Evolutionary conservation across 2,113 vertebrate species (phyloP).

Genomic region (Chionis minor): DNA sequence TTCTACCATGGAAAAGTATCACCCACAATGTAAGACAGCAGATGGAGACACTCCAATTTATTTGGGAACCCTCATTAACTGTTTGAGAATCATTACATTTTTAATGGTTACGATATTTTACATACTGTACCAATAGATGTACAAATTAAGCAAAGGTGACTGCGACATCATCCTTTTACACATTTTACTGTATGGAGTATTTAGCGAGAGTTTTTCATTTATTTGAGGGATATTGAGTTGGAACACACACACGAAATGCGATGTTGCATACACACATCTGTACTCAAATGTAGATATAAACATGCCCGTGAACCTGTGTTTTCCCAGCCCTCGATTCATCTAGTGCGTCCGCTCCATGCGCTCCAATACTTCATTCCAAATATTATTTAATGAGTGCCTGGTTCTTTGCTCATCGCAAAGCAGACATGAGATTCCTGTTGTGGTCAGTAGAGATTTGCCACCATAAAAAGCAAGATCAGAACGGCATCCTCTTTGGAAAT

Average conservation of each 20-base stretch:
- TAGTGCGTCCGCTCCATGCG: background rate
- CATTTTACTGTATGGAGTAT: conserved; percentile 9
- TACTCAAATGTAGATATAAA: background rate
- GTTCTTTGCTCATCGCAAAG: background rate
- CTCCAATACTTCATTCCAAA: background rate
- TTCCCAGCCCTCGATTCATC: background rate
- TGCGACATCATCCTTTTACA: background rate
- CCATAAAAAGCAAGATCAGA: background rate
- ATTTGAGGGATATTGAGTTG: background rate
- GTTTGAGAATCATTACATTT: conserved; percentile 54
- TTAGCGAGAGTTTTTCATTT: conserved; percentile 13
- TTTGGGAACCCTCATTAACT: conserved; percentile 56
- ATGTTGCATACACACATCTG: background rate
- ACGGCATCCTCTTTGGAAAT: background rate
- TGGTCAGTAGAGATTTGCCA: background rate
- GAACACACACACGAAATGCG: background rate
- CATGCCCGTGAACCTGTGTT: rapidly evolving
- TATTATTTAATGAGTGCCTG: background rate
- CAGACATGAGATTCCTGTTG: background rate
- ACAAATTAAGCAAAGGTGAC: conserved; percentile 18
- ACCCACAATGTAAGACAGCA: conserved; percentile 41
- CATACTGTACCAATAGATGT: background rate
- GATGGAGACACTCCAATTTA: conserved; percentile 69
- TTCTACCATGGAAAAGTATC: conserved; percentile 63
- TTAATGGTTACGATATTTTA: conserved; percentile 27